These are phyloP conservation scores for Leptopilina syphax DNA, from an alignment of 2,888 invertebrate species.

Conservation along the genomic window DNA sequence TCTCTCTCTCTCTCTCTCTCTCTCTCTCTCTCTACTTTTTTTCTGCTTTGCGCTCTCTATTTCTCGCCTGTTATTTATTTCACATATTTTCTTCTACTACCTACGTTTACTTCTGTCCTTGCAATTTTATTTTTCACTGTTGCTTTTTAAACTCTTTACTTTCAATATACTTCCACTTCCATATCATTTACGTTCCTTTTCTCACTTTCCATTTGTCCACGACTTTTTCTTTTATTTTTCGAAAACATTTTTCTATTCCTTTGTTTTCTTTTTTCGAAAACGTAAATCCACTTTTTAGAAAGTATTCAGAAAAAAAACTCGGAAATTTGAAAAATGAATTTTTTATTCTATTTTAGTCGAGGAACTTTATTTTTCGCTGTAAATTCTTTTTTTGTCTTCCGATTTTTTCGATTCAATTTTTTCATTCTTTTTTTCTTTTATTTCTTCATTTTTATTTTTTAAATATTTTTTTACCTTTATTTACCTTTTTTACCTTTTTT, in stretches of 20 bases:
- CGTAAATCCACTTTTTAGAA: background rate
- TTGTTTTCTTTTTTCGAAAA: background rate
- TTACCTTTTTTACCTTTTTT: too few relatives aligned
- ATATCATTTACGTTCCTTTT: background rate
- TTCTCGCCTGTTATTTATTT: constrained; percentile 32
- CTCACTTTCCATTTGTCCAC: background rate
- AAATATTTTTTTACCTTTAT: too few relatives aligned
- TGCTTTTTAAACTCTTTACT: constrained; percentile 26
- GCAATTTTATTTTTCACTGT: constrained; percentile 20
- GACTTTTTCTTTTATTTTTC: background rate
- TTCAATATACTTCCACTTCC: constrained; percentile 8
- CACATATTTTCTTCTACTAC: constrained; percentile 28
- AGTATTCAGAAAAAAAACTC: too few relatives aligned
- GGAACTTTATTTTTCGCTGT: too few relatives aligned
- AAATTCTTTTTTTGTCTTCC: too few relatives aligned
- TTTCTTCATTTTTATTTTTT: too few relatives aligned
- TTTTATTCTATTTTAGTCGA: too few relatives aligned
- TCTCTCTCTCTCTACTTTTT: constrained; percentile 23
- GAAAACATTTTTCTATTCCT: background rate
- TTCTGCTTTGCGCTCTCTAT: constrained; percentile 27
- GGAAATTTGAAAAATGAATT: too few relatives aligned
- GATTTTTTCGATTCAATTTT: too few relatives aligned
- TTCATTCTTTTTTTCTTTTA: too few relatives aligned
- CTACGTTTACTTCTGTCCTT: constrained; percentile 25
- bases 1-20: constrained; percentile 15